Base-by-base conservation (phyloP, 2,888 invertebrate genomes). In the Strigamia crassipes region DNA sequence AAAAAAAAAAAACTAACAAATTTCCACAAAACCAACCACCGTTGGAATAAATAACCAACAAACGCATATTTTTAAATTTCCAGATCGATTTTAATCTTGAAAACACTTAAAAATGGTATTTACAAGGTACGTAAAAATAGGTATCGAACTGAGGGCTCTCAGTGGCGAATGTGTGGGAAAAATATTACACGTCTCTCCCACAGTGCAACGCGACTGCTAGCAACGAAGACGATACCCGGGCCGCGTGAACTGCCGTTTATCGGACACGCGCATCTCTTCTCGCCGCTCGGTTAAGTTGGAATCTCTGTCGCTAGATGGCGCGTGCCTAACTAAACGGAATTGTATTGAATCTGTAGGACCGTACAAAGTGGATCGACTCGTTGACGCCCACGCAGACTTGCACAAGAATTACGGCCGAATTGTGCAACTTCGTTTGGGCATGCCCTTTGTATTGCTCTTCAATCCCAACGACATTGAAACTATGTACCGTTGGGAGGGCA, bases 401-500 rank as follows among this genome's bases (percentile, higher is more conserved):
- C 88, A 89, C 83, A 84, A 86, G 83, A 84, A 86, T 82, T 88
- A 90, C 84, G 91, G 91, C 0, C 88, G 89, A 9, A 88, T 91
- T 61, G 90, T 90, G 83, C 86, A 85, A 81, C 84, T 90, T 78
- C 86, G 87, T 13, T 86, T 89, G 23, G 89, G 89, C 77, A 87
- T 88, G 1, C 87, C 90, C 82, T 86, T 91, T 73, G 86, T 90
- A 0, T 86, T 90, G 46, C 86, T 89, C 23, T 89, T 89, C 81
- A 87, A 90, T 85, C 90, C 90, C 1, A 90, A 90, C 81, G 88
- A 90, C 84, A 87, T 90, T 1, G 86, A 87, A 84, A 86, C 85
- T 5, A 86, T 91, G 82, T 90, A 89, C 84, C 87, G 88, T 82
- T 86, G 88, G 82, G 91, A 91, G 85, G 91, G 90, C 10, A 88